A percentile compares a stretch with the other conserved stretches of the same genome.
These are phyloP conservation scores for Thumatha senex DNA, from an alignment of 2,888 invertebrate genomes.

Conservation along the genomic window DNA sequence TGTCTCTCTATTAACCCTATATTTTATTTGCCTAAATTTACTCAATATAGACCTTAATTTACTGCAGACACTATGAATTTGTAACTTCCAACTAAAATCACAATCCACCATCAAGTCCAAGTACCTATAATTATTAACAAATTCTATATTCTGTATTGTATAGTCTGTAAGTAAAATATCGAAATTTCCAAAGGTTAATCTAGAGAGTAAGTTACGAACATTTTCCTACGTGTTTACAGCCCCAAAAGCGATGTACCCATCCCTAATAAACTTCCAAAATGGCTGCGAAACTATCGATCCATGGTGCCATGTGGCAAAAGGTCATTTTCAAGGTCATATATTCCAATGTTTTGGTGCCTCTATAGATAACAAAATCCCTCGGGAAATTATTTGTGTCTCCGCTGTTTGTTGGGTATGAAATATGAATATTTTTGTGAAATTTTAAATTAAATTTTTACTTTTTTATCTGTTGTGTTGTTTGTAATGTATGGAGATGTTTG, in stretches of 20 bases:
- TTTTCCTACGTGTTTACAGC: not conserved
- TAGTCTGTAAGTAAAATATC: too few species aligned
- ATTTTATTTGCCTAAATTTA: too few species aligned
- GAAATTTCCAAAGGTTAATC: too few species aligned
- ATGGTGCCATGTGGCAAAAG: slow-evolving; percentile 4
- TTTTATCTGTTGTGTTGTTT: not conserved
- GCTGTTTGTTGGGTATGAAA: not conserved
- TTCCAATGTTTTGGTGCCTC: not conserved
- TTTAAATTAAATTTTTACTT: not conserved
- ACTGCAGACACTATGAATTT: too few species aligned
- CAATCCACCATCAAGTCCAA: too few species aligned
- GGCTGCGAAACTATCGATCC: slow-evolving; percentile 3
- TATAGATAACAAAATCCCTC: not conserved
- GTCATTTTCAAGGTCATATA: not conserved
- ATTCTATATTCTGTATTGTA: too few species aligned
- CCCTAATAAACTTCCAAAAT: not conserved
- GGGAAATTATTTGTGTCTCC: not conserved
- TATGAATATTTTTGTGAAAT: not conserved
- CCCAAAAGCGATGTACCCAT: not conserved
- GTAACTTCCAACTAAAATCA: too few species aligned
- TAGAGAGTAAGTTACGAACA: too few species aligned
- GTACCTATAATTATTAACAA: too few species aligned
- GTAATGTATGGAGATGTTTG: too few species aligned
- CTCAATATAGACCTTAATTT: too few species aligned
- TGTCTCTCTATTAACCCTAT: too few species aligned